A percentile compares a stretch with the other conserved stretches of the same genome.
Conservation (phyloP, 1,140 invertebrate species). For the Fragariocoptes setiger region DNA sequence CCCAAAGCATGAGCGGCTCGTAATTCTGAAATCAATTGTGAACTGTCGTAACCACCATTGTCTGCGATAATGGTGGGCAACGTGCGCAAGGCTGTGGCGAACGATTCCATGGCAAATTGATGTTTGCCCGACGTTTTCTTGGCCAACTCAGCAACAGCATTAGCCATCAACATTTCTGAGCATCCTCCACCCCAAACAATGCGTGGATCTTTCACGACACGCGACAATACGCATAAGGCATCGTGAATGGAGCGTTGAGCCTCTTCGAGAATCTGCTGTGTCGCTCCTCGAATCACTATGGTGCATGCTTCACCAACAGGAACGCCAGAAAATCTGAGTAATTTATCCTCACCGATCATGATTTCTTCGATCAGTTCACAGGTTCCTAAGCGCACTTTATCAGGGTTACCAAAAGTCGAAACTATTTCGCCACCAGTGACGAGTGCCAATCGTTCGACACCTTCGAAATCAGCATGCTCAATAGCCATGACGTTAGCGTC, state of each 20-base stretch:
- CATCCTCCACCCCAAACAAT: conserved; percentile 71
- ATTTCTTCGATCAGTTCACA: conserved; percentile 90
- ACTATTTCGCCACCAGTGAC: conserved; percentile 92
- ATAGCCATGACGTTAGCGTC: conserved; percentile 96
- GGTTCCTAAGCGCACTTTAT: conserved; percentile 58
- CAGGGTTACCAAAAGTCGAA: conserved; percentile 84
- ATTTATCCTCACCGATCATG: conserved; percentile 87
- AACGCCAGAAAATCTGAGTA: conserved; percentile 80
- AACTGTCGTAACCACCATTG: conserved; percentile 92
- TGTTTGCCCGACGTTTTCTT: conserved; percentile 80
- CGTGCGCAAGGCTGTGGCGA: conserved; percentile 42
- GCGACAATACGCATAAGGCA: conserved; percentile 77
- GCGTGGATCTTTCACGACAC: conserved; percentile 69
- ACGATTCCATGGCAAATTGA: conserved; percentile 82
- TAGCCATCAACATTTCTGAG: conserved; percentile 85
- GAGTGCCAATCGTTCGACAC: conserved; percentile 77
- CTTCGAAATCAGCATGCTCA: conserved; percentile 98
- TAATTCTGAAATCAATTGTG: conserved; percentile 61
- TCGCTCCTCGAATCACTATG: conserved; percentile 85
- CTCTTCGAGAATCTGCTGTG: conserved; percentile 93
- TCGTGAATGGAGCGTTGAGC: conserved; percentile 92
- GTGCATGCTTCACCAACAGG: conserved; percentile 82
- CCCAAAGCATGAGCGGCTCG: conserved; percentile 56
- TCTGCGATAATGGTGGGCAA: conserved; percentile 85
- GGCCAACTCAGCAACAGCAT: conserved; percentile 48